Base-by-base conservation (phyloP, 35 echinoderm and acorn worm species). In the Stichopus chloronotus region DNA sequence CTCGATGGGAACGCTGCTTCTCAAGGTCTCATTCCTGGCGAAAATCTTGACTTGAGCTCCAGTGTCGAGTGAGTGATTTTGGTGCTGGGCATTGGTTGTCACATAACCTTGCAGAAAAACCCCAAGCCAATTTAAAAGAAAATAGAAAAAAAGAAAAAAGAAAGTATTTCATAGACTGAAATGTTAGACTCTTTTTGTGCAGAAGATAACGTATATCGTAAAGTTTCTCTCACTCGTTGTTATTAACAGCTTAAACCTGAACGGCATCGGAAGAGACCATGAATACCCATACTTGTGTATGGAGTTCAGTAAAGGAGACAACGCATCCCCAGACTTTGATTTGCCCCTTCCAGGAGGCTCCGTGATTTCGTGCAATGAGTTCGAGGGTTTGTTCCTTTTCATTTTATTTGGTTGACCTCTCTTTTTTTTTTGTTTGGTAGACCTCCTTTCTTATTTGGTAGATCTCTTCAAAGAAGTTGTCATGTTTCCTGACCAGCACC, bases 281-380 rank as follows among this genome's bases (percentile, higher is more conserved):
- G 72, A 91, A 24, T 91, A 77, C 22, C 88, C 68, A 6, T 91
- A 78, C 68, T 61, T 91, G 72, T 91, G 88, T 71, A 54, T 91
- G 65, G 88, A 91, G 68, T 91, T 91, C 25, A 74, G 68, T 24
- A 91, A 91, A 57, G 88, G 88, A 78, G 43, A 78, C 8, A 72
- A 91, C 52, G 19, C 88, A n/a, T 14, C 17, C 0, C 88, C 88
- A 77, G 14, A 74, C 68, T 91, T 91, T 56, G 52, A 91, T 5
- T 17, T 91, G 19, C 86, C 86, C 20, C 86, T 88, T 60, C 57
- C 16, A 13, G 57, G 57, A 52, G 86, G 86, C 14, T 57, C 86
- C 5, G 6, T 30, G 58, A 63, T 63, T 57, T 88, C 86, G 6
- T 88, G 86, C 53, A 21, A 12, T 4, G 57, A 24, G 58, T 24